These are phyloP conservation scores for Romanogobio albipinnatus DNA, from an alignment of 2,113 vertebrate genomes.

Conservation along the genomic window DNA sequence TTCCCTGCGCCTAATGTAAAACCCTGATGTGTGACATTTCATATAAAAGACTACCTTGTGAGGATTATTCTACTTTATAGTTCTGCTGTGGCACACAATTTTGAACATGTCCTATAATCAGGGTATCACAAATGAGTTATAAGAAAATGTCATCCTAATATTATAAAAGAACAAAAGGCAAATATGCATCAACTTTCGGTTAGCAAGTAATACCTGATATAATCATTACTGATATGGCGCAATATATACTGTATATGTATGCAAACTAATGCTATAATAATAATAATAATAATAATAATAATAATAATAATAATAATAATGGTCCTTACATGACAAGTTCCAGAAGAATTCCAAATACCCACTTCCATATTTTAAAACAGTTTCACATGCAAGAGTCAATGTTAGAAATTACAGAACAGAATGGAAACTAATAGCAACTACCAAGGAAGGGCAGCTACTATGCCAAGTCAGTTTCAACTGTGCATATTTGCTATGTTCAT, in stretches of 20 bases:
- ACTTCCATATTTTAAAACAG: not conserved
- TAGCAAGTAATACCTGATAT: not conserved
- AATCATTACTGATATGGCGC: not conserved
- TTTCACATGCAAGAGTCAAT: not conserved
- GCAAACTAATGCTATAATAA: not conserved
- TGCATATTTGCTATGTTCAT: no score
- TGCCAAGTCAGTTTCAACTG: not conserved
- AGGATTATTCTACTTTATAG: conserved; percentile 50
- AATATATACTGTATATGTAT: not conserved
- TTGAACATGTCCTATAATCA: not conserved
- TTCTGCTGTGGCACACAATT: conserved; percentile 20
- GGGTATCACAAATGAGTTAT: not conserved
- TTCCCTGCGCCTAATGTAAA: conserved; percentile 43
- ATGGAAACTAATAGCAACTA: not conserved
- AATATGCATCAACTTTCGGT: not conserved
- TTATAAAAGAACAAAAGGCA: not conserved
- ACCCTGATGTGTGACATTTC: conserved; percentile 46
- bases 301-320: not conserved
- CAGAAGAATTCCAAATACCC: not conserved
- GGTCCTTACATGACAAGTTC: not conserved
- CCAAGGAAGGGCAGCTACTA: not conserved
- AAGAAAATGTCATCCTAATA: not conserved
- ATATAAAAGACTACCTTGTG: conserved; percentile 21
- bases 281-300: no score
- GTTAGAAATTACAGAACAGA: not conserved